Base-by-base conservation (phyloP, 1,140 invertebrate species). In the Palaemon carinicauda region DNA sequence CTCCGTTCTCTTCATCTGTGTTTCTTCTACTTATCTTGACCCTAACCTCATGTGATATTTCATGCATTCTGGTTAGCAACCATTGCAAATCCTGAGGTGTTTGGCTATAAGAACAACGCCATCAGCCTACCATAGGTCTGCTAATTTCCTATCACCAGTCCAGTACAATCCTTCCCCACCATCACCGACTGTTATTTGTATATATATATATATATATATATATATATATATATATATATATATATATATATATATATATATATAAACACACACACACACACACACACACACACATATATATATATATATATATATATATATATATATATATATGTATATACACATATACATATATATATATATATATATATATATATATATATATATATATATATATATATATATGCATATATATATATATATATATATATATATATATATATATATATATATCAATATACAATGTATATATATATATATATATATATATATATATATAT, bases 401-500 rank as follows among this genome's bases (percentile, higher is more conserved):
- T 24, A 60, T 24, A 60, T 7, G 17, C 15, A 60, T 24, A 69
- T 69, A 69, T 27, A 24, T 69, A 69, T 27, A 69, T 69, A 69
- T 69, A 69, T 69, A 27, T 69, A 69, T 69, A 69, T 69, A 69
- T 69, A 69, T 69, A 69, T 69, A 69, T 69, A 69, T 69, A 69
- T 69, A 69, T 24, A 69, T 24, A 69, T 69, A 69, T 24, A 69
- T 78, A 54, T 17, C 17, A 5, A 24, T 78, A 78, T 53, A 24
- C n/a, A 10, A 54, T 29, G 5, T 21, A 51, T 5, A 52, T 4
- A 21, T n/a, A n/a, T 51, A 41, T 3, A 21, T 14, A n/a, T 51
- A 77, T 27, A 77, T 19, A 77, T 52, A 77, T 52, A 77, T 52
- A 77, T 27, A 77, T 21, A 77, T 27, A 77, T 27, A 77, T 27